phyloP scores from a whole-genome alignment of 2,797 vertebrate genomes.

The Delichon dasypus region DNA sequence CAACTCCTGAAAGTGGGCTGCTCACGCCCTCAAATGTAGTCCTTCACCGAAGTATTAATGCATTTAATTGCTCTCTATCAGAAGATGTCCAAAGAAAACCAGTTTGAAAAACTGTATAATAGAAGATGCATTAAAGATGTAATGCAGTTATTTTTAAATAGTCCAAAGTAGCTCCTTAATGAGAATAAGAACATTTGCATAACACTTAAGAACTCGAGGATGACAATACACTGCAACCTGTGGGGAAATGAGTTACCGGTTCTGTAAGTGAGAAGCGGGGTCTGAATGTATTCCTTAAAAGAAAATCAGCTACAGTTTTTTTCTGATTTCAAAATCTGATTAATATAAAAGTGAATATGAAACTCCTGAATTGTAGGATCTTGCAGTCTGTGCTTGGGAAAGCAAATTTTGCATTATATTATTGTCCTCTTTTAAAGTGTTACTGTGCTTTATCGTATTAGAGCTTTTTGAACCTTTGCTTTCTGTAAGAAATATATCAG shows the following conservation, averaged over 20 bases:
- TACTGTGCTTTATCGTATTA: neutral
- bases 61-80: neutral
- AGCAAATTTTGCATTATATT: neutral
- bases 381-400: rapidly evolving
- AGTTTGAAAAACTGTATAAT: neutral
- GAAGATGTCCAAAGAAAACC: neutral
- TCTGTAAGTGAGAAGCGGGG: neutral
- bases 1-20: neutral
- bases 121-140: neutral
- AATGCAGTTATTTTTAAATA: constrained; percentile 18
- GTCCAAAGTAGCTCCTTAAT: constrained; percentile 13
- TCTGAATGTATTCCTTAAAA: neutral
- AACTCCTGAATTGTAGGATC: neutral
- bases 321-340: neutral
- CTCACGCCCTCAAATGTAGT: neutral
- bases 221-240: neutral
- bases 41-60: neutral
- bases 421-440: neutral
- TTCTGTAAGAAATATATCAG: neutral
- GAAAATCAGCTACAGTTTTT: neutral
- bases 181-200: constrained; percentile 12
- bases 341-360: neutral
- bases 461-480: neutral
- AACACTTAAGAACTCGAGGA: neutral
- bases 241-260: neutral